Evolutionary conservation across 2,797 vertebrate species (phyloP), one percentile per base, ranked within the genome.

Genomic region (Sphenopsis melanotis): DNA sequence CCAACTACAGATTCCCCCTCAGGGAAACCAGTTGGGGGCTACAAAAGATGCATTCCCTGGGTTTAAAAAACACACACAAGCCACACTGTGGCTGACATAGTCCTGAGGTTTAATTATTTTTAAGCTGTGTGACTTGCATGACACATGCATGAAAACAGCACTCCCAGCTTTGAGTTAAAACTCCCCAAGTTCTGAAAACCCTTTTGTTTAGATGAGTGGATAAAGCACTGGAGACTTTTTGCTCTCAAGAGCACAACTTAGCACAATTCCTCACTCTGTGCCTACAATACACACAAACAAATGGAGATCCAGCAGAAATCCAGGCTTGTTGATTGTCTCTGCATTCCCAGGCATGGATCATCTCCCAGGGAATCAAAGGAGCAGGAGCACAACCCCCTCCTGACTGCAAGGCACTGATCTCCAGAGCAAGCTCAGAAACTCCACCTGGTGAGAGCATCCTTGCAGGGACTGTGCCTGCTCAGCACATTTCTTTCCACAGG

Each of bases 221-320:
- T 10, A 65, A 93, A 82, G 26, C 13, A 36, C n/a, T 36, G 0
- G 0, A 50, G 36, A 15, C 18, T 30, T 53, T 21, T 39, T 64
- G 32, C 69, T 86, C 53, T 71, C 46, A 15, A 19, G n/a, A n/a
- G 37, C 11, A 32, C 59, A 78, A 7, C 17, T 55, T 15, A 49
- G 49, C 42, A 30, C 42, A 57, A 15, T 10, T 60, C 22, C 1
- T 52, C 9, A 1, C 19, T 36, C 47, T 36, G 42, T 27, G 63
- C 23, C 66, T 30, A 42, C 19, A 42, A 11, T 0, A 4, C 27
- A 19, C 0, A 1, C 49, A 50, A 50, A 68, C 17, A 39, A 75
- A 32, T 8, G 0, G 3, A 2, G n/a, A 47, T 3, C 14, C 90
- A 75, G 77, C 12, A 36, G 61, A 83, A 92, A 75, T 23, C 37